phyloP scores from a whole-genome alignment of 2,888 invertebrate genomes.

The Tromatobia lineatoria region DNA sequence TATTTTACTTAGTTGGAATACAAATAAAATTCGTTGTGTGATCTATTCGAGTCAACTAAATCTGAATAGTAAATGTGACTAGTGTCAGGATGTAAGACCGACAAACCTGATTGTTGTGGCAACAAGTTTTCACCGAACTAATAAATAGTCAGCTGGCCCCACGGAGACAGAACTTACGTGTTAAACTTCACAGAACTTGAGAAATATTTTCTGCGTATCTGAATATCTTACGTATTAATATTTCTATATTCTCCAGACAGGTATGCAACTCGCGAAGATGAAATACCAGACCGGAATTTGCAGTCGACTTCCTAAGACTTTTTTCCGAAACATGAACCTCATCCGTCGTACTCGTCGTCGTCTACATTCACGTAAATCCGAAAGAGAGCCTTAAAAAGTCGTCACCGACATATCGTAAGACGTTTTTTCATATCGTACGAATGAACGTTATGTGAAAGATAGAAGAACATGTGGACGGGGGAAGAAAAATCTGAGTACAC shows the following conservation, averaged over 20 bases:
- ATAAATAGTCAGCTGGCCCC: too few relatives aligned
- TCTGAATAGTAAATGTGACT: too few relatives aligned
- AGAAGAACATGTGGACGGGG: conserved; percentile 20
- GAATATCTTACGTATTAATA: conserved; percentile 25
- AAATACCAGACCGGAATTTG: conserved; percentile 53
- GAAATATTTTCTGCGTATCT: neutral
- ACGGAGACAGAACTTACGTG: neutral
- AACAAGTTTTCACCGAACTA: too few relatives aligned
- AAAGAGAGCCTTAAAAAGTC: conserved; percentile 58
- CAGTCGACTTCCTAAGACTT: conserved; percentile 32
- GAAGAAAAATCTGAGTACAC: conserved; percentile 29
- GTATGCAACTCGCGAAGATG: conserved; percentile 13
- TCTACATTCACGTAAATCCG: conserved; percentile 34
- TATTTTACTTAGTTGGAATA: too few relatives aligned
- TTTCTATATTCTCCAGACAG: neutral
- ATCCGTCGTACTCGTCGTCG: conserved; percentile 34
- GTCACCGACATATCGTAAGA: conserved; percentile 58
- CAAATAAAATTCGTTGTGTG: too few relatives aligned
- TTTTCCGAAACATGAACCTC: conserved; percentile 48
- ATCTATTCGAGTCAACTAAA: too few relatives aligned
- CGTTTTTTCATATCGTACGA: conserved; percentile 58
- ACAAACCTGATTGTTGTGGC: too few relatives aligned
- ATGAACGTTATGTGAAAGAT: conserved; percentile 46
- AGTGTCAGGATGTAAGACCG: too few relatives aligned
- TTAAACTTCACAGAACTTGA: neutral